A percentile compares a stretch with the other conserved stretches of the same genome.
Evolutionary conservation across 2,113 vertebrate genomes (phyloP).

Genomic region (Phalacrocorax aristotelis): DNA sequence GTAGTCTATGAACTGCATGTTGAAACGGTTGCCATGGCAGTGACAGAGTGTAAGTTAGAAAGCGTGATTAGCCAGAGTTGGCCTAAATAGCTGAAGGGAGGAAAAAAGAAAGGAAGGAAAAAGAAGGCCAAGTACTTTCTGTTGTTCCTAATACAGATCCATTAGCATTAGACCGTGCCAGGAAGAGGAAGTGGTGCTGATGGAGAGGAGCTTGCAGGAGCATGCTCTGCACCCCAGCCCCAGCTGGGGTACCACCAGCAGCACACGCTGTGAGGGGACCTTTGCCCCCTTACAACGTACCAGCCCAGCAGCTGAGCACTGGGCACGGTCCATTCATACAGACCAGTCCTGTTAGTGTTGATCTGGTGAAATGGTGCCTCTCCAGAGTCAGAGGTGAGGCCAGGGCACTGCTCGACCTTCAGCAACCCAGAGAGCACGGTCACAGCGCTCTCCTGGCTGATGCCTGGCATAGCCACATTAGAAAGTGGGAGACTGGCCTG

Average conservation of each 20-base stretch:
- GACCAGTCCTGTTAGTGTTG: background rate
- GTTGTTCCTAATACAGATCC: background rate
- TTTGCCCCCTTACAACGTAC: background rate
- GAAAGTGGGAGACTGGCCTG: background rate
- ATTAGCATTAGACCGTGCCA: background rate
- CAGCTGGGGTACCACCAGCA: background rate
- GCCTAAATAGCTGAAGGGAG: slow-evolving; percentile 53
- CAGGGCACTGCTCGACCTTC: background rate
- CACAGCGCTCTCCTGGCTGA: background rate
- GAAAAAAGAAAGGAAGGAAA: background rate
- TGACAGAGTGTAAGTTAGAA: slow-evolving; percentile 16
- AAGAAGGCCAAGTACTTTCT: slow-evolving; percentile 14
- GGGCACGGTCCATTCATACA: background rate
- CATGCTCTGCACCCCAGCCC: background rate
- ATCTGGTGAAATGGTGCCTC: background rate
- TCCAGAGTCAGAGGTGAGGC: background rate
- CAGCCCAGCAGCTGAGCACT: background rate
- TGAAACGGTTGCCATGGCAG: slow-evolving; percentile 45
- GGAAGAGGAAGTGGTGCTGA: background rate
- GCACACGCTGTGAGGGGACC: background rate
- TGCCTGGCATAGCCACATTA: background rate
- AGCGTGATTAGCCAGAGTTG: background rate
- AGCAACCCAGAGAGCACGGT: rapidly evolving
- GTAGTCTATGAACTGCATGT: background rate
- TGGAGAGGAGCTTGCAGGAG: background rate